phyloP scores from a whole-genome alignment of 1,140 invertebrate species.

The Coboldia fuscipes region DNA sequence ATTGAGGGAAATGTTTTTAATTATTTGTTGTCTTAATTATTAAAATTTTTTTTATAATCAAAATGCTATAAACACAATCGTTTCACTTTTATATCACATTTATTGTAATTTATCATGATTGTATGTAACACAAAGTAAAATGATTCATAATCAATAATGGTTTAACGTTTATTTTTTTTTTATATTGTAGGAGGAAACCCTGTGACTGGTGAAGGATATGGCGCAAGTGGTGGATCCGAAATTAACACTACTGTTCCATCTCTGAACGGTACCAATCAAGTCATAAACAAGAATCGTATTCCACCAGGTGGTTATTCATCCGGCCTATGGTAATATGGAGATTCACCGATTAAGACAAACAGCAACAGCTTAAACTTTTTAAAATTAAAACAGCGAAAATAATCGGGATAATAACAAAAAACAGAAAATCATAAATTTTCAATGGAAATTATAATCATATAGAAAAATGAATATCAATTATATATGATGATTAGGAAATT shows the following conservation, averaged over 20 bases:
- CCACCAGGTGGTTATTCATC: constrained; percentile 27
- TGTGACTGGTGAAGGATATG: constrained; percentile 25
- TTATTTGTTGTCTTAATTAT: no score
- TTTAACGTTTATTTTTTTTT: constrained; percentile 4
- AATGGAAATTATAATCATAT: neutral
- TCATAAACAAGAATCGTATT: constrained; percentile 21
- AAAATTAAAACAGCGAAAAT: neutral
- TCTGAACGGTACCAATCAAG: constrained; percentile 12
- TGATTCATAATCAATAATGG: no score
- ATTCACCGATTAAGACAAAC: neutral
- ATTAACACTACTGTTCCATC: constrained; percentile 10
- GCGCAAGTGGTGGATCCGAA: constrained; percentile 9
- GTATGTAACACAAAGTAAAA: no score
- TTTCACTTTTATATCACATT: no score
- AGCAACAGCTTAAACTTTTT: neutral
- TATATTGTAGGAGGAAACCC: constrained; percentile 25
- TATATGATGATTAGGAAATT: neutral
- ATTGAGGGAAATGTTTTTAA: no score
- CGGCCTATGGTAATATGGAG: constrained; percentile 24
- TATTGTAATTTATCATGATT: no score
- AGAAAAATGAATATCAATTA: neutral
- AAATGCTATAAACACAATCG: no score
- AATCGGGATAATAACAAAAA: neutral
- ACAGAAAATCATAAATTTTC: neutral
- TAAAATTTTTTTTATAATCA: no score